Percentiles rank a stretch among this genome's conserved stretches.
Conservation (phyloP, 2,113 vertebrate genomes). For the Solea senegalensis region DNA sequence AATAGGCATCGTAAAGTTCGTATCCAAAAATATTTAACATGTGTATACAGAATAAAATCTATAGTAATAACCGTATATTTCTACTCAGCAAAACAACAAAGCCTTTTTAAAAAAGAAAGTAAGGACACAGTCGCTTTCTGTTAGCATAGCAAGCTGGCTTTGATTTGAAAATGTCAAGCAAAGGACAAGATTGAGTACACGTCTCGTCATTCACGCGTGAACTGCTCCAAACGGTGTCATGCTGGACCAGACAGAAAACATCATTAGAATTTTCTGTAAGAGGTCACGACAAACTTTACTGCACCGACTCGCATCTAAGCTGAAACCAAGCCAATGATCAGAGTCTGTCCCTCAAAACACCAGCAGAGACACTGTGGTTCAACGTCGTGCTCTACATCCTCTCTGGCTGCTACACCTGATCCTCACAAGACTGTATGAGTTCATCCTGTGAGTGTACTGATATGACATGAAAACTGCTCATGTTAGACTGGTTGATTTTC, state of each 20-base stretch:
- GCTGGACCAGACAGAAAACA: background rate
- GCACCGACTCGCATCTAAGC: slow-evolving; percentile 11
- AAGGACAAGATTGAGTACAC: background rate
- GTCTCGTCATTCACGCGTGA: too few species aligned
- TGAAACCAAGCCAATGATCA: background rate
- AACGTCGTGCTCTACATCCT: background rate
- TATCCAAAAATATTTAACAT: slow-evolving; percentile 8
- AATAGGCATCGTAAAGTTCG: slow-evolving; percentile 7
- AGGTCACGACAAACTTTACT: slow-evolving; percentile 16
- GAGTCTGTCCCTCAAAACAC: slow-evolving; percentile 2
- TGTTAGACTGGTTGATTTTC: background rate
- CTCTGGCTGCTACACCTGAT: slow-evolving; percentile 15
- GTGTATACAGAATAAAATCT: slow-evolving; percentile 13
- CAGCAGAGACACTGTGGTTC: background rate
- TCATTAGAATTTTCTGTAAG: background rate
- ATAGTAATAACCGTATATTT: background rate
- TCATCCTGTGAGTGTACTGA: background rate
- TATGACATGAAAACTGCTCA: background rate
- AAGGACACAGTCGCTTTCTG: background rate
- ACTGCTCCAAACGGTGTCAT: too few species aligned
- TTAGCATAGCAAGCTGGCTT: background rate
- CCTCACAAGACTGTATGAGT: slow-evolving; percentile 9
- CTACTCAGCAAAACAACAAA: background rate
- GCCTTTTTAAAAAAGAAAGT: background rate
- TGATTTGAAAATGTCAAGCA: slow-evolving; percentile 6